A percentile compares a stretch with the other conserved stretches of the same genome.
phyloP scores from a whole-genome alignment of 2,888 invertebrate genomes.

The Ophion slaviceki region DNA sequence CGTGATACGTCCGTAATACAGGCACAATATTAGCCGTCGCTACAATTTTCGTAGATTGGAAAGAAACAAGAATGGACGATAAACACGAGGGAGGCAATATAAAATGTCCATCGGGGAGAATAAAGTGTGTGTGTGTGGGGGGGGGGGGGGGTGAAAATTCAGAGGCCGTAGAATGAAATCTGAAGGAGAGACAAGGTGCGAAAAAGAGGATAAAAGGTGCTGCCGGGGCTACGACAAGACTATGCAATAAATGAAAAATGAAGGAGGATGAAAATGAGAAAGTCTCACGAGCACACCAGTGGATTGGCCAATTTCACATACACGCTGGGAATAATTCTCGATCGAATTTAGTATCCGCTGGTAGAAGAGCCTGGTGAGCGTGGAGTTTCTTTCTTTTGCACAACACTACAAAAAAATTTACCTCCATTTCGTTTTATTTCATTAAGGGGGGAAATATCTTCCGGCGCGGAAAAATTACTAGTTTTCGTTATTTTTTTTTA shows the following conservation, averaged over 20 bases:
- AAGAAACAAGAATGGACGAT: constrained; percentile 12
- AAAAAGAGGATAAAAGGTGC: constrained; percentile 34
- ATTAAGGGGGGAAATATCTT: too few species aligned
- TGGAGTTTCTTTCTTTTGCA: constrained; percentile 3
- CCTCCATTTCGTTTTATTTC: too few species aligned
- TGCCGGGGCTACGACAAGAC: constrained; percentile 43
- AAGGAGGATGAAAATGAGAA: constrained; percentile 55
- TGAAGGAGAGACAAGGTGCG: constrained; percentile 15
- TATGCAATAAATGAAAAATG: constrained; percentile 51
- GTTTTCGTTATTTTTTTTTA: too few species aligned
- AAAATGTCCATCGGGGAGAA: constrained; percentile 32
- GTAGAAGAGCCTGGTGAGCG: constrained; percentile 1
- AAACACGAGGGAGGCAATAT: constrained; percentile 40
- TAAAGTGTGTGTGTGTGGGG: background rate
- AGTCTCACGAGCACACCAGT: constrained; percentile 23
- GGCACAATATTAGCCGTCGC: background rate
- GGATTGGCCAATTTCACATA: constrained; percentile 26
- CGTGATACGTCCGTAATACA: constrained; percentile 1
- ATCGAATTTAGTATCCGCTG: background rate
- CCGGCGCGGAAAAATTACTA: too few species aligned
- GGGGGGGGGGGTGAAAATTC: constrained; percentile 30
- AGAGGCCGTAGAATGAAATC: constrained; percentile 34
- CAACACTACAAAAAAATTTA: background rate
- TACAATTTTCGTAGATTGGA: constrained; percentile 19
- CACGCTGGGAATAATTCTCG: background rate